Conservation (phyloP, 2,797 vertebrate genomes). For the Myioborus melanocephalus region DNA sequence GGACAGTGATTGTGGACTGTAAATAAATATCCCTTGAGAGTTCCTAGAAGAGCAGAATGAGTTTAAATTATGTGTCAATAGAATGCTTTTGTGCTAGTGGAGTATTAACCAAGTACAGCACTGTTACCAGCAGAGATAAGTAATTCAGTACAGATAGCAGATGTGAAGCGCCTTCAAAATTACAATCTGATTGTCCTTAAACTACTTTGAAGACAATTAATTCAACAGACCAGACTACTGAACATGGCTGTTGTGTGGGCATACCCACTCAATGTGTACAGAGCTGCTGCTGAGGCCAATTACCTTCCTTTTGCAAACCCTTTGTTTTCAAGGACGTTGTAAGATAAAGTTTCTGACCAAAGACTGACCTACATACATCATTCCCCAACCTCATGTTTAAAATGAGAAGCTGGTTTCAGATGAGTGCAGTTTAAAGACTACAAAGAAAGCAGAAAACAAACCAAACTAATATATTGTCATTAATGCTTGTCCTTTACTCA, state of each 20-base stretch:
- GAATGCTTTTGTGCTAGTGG: neutral
- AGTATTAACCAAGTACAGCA: neutral
- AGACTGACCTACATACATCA: constrained; percentile 13
- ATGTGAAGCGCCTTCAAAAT: neutral
- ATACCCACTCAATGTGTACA: neutral
- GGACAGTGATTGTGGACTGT: neutral
- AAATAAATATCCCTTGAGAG: constrained; percentile 21
- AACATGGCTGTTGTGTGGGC: neutral
- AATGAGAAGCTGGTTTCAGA: neutral
- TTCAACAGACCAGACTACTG: neutral
- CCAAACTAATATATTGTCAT: neutral
- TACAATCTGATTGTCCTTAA: neutral
- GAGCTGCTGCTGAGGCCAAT: neutral
- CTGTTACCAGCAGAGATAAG: neutral
- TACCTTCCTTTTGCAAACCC: neutral
- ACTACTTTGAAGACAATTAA: neutral
- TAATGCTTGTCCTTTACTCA: neutral
- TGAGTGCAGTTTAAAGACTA: neutral
- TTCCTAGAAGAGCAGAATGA: neutral
- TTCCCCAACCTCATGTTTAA: constrained; percentile 5
- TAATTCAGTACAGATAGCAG: neutral
- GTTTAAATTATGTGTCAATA: neutral
- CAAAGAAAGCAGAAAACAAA: neutral
- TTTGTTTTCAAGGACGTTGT: neutral
- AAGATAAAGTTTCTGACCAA: constrained; percentile 17